Base-by-base conservation (phyloP, 1,140 invertebrate genomes). In the Drosophila erecta region DNA sequence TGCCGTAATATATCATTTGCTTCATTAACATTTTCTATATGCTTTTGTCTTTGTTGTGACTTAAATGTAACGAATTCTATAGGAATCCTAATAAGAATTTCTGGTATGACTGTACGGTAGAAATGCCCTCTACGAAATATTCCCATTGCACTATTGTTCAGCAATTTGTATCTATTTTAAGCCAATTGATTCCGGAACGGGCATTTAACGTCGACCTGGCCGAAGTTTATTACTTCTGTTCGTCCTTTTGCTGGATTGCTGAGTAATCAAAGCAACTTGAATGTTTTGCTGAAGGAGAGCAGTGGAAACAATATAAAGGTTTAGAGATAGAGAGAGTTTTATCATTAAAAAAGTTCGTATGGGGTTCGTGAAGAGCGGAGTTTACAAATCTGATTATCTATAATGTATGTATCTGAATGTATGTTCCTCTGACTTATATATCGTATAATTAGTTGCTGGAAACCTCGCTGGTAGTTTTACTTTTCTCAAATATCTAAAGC, bases 391-490 rank as follows among this genome's bases (percentile, higher is more conserved):
- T 71, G 66, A 50, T 58, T 83, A 76, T 65, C 62, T 67, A 53
- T 71, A 72, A 71, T 77, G 67, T 46, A 35, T 75, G 24, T 69
- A 30, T 75, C 27, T 69, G 38, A 35, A 46, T 55, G 58, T 62
- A 51, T 79, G 69, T 44, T 47, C 51, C 40, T 66, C 43, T 61
- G 59, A 49, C 50, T 49, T 76, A 62, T 59, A 87, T 87, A 83
- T 77, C 58, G 74, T 84, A 79, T 87, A 83, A 72, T 79, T 66
- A 87, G 47, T 84, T 89, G 64, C 67, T 84, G 84, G 84, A 89
- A 89, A 89, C 84, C 84, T 89, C 85, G 64, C 85, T 89, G 85
- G 79, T 89, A 86, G 80, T 79, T 79, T 51, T 56, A 62, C 78
- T 56, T 61, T 61, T 51, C 37, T 24, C 41, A 41, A 43, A 47